Percentiles rank a stretch among this genome's conserved stretches.
Evolutionary conservation across 2,113 vertebrate genomes (phyloP).

Genomic region (Datnioides undecimradiatus): DNA sequence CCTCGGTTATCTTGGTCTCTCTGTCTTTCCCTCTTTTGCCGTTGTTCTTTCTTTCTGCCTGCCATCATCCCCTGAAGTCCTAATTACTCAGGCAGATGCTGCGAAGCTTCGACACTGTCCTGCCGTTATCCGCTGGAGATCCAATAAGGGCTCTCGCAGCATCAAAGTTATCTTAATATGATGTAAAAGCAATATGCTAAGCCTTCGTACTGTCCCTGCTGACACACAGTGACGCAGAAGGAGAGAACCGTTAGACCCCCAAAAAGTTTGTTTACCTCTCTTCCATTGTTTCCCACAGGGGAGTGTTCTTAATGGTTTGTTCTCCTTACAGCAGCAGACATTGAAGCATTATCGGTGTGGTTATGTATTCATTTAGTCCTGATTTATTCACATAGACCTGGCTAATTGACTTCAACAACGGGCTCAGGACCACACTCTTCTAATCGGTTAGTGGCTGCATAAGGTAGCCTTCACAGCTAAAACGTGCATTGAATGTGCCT

Average conservation of each 20-base stretch:
- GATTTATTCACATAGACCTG: slow-evolving; percentile 55
- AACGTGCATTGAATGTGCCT: slow-evolving; percentile 15
- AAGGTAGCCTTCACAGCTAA: slow-evolving; percentile 16
- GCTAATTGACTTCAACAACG: slow-evolving; percentile 59
- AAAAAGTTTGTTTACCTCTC: slow-evolving; percentile 66
- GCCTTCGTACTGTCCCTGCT: slow-evolving; percentile 56
- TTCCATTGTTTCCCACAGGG: slow-evolving; percentile 23
- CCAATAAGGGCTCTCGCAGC: slow-evolving; percentile 74
- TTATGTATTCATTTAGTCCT: slow-evolving; percentile 61
- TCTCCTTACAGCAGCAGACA: slow-evolving; percentile 35
- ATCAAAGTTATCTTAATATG: slow-evolving; percentile 71
- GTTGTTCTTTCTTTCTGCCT: slow-evolving; percentile 46
- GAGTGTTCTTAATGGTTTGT: slow-evolving; percentile 52
- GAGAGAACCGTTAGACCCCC: slow-evolving; percentile 43
- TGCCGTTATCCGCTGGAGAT: slow-evolving; percentile 72
- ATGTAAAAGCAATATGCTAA: slow-evolving; percentile 73
- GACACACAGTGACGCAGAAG: slow-evolving; percentile 53
- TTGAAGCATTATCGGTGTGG: slow-evolving; percentile 43
- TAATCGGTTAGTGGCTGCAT: slow-evolving; percentile 14
- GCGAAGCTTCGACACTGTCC: slow-evolving; percentile 70
- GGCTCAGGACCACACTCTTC: slow-evolving; percentile 26
- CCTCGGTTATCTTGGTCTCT: slow-evolving; percentile 23
- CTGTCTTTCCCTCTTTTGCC: slow-evolving; percentile 23
- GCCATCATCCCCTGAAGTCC: slow-evolving; percentile 75
- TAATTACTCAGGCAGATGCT: slow-evolving; percentile 80